These are phyloP conservation scores for Drosophila rellima DNA, from an alignment of 2,888 invertebrate species.

Conservation along the genomic window DNA sequence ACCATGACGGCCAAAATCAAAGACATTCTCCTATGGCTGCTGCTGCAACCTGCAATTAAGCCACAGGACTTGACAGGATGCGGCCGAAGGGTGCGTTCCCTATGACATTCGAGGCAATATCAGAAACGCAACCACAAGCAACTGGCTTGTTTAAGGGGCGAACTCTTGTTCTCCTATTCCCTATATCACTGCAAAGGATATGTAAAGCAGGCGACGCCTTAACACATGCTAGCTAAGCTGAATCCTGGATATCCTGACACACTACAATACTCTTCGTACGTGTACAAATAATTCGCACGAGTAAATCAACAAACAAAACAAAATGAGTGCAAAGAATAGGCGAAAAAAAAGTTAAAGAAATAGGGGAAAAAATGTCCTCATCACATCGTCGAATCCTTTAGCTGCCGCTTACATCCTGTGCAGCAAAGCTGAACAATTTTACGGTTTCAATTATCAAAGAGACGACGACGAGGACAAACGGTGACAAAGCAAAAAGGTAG, in stretches of 20 bases:
- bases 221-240: constrained; percentile 35
- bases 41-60: constrained; percentile 80
- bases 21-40: constrained; percentile 36
- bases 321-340: constrained; percentile 4
- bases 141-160: constrained; percentile 68
- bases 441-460: constrained; percentile 80
- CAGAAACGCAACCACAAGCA: constrained; percentile 32
- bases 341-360: constrained; percentile 13
- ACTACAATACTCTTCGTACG: constrained; percentile 42
- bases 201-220: constrained; percentile 64
- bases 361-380: constrained; percentile 29
- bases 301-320: constrained; percentile 62
- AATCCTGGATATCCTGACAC: constrained; percentile 23
- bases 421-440: constrained; percentile 77
- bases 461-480: constrained; percentile 48
- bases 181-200: constrained; percentile 40
- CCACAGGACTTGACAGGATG: constrained; percentile 45
- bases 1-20: constrained; percentile 65
- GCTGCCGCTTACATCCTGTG: constrained; percentile 64
- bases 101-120: constrained; percentile 74
- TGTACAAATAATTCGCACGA: constrained; percentile 72
- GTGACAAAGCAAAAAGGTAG: constrained; percentile 80
- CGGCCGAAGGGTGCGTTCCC: constrained; percentile 45
- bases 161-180: constrained; percentile 40
- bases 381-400: constrained; percentile 57